These are phyloP conservation scores for Nannospalax galili DNA, from an alignment of 2,113 vertebrate genomes.

Conservation along the genomic window DNA sequence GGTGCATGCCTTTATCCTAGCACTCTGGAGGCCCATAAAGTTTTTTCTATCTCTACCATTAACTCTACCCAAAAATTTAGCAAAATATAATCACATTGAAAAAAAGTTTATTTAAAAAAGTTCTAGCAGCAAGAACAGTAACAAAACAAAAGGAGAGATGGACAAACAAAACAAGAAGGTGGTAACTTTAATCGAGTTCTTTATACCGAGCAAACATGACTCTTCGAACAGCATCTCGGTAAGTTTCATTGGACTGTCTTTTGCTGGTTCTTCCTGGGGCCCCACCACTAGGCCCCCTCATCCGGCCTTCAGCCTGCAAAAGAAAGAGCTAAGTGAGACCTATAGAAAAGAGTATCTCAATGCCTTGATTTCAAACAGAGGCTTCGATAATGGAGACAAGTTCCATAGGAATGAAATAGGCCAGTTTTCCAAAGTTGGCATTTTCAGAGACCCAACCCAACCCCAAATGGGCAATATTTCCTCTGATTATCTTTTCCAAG, in stretches of 20 bases:
- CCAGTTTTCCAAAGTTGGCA: background rate
- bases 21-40: background rate
- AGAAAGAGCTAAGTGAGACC: conserved; percentile 40
- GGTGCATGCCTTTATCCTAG: background rate
- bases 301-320: conserved; percentile 87
- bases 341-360: background rate
- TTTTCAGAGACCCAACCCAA: conserved; percentile 20
- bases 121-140: conserved; percentile 90
- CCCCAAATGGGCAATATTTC: background rate
- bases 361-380: background rate
- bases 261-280: conserved; percentile 88
- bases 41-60: background rate
- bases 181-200: conserved; percentile 93
- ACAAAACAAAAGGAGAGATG: conserved; percentile 85
- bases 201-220: conserved; percentile 99
- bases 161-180: conserved; percentile 80
- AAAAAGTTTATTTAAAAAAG: conserved; percentile 86
- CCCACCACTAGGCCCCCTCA: conserved; percentile 90
- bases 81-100: conserved; percentile 76
- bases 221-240: conserved; percentile 95
- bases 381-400: background rate
- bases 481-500: background rate
- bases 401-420: background rate
- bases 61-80: conserved; percentile 32
- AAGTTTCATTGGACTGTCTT: conserved; percentile 90